Conservation (phyloP, 2,113 vertebrate species). For the Charadrius vociferus region DNA sequence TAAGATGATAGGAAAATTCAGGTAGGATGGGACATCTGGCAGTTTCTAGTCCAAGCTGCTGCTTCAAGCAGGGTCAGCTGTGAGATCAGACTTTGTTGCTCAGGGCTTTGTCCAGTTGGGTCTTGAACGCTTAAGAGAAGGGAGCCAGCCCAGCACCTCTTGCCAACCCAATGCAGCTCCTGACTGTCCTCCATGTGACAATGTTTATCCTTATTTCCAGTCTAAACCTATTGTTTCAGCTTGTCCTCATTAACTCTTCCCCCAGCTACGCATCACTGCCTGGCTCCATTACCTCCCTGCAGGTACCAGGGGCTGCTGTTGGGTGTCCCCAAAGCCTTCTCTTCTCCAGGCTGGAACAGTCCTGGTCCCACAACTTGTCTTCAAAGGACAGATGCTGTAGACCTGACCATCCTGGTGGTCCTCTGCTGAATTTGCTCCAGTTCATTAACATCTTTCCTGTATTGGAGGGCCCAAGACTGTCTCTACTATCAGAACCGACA, state of each 20-base stretch:
- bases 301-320: not conserved
- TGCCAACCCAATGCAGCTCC: fast-evolving
- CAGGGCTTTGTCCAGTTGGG: not conserved
- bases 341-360: not conserved
- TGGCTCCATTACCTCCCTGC: not conserved
- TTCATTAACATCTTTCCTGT: not conserved
- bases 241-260: not conserved
- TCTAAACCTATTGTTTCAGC: not conserved
- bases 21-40: not conserved
- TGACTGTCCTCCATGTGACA: not conserved
- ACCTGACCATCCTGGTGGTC: not conserved
- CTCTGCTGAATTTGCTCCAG: not conserved
- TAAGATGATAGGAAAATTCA: not conserved
- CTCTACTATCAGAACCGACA: not conserved
- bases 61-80: not conserved
- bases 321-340: not conserved
- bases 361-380: not conserved
- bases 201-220: not conserved
- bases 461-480: not conserved
- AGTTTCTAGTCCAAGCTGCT: not conserved
- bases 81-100: not conserved
- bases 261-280: not conserved
- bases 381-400: not conserved
- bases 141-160: not conserved
- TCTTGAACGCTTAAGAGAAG: not conserved